Evolutionary conservation across 2,113 vertebrate genomes (phyloP).

Genomic region (Petromus typicus): DNA sequence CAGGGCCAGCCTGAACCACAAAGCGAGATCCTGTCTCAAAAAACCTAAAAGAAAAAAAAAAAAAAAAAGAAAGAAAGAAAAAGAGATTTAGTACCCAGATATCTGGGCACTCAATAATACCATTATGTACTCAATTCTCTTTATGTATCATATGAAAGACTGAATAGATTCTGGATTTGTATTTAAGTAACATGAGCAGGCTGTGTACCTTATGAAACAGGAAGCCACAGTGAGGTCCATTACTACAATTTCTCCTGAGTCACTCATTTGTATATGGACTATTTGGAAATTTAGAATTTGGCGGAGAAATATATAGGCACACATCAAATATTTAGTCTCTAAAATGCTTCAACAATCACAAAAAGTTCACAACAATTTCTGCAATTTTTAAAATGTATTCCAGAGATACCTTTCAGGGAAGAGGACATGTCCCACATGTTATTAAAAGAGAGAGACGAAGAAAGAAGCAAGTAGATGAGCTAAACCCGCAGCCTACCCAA

Average conservation of each 20-base stretch:
- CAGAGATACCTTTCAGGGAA: neutral
- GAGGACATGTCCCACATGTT: neutral
- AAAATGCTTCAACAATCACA: neutral
- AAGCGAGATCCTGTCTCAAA: no score
- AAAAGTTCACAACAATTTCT: conserved; percentile 3
- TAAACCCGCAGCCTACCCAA: neutral
- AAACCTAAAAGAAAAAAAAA: no score
- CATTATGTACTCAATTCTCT: neutral
- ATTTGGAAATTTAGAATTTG: neutral
- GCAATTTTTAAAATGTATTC: neutral
- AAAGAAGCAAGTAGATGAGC: neutral
- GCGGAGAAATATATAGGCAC: neutral
- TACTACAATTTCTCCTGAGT: neutral
- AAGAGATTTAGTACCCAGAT: neutral
- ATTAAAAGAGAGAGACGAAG: neutral
- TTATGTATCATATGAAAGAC: neutral
- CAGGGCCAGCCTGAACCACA: no score
- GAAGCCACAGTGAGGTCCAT: conserved; percentile 1
- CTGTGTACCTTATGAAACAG: conserved; percentile 25
- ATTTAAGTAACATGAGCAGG: conserved; percentile 50
- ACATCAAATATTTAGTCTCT: neutral
- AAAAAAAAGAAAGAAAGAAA: no score
- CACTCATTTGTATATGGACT: neutral
- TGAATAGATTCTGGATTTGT: neutral
- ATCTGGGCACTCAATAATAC: neutral